A percentile compares a stretch with the other conserved stretches of the same genome.
Conservation (phyloP, 2,113 vertebrate species). For the Dolichallabes microphthalmus region DNA sequence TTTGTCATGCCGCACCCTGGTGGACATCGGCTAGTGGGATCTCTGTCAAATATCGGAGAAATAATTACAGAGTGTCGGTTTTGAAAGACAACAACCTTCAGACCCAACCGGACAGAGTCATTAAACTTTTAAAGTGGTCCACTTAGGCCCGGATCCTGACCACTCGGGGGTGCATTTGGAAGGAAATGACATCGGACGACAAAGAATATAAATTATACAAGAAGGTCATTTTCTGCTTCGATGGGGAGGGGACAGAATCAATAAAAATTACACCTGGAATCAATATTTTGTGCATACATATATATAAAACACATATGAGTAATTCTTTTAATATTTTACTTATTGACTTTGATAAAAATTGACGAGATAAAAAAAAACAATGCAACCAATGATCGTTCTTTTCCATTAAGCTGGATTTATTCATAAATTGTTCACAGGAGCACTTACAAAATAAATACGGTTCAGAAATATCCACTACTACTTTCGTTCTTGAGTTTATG, state of each 20-base stretch:
- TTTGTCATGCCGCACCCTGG: not conserved
- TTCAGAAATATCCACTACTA: not conserved
- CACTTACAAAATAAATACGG: not conserved
- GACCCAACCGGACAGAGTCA: slow-evolving; percentile 24
- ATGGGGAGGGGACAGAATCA: not conserved
- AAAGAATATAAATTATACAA: slow-evolving; percentile 35
- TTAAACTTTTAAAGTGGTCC: slow-evolving; percentile 30
- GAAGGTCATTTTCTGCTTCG: not conserved
- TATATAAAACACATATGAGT: not conserved
- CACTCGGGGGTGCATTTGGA: slow-evolving; percentile 5
- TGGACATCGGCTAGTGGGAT: not conserved
- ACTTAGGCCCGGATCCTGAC: slow-evolving; percentile 19
- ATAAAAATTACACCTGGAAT: slow-evolving; percentile 20
- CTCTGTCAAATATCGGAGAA: not conserved
- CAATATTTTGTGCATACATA: slow-evolving; percentile 7
- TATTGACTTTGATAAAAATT: slow-evolving; percentile 4
- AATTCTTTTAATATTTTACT: not conserved
- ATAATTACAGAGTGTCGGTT: not conserved
- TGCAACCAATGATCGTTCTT: not conserved
- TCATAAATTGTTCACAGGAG: not conserved
- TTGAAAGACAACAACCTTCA: slow-evolving; percentile 38
- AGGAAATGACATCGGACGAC: slow-evolving; percentile 20
- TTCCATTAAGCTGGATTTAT: not conserved
- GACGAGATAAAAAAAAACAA: not conserved
- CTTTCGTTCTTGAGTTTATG: not conserved